phyloP scores from a whole-genome alignment of 2,888 invertebrate genomes.

The Myopa testacea region DNA sequence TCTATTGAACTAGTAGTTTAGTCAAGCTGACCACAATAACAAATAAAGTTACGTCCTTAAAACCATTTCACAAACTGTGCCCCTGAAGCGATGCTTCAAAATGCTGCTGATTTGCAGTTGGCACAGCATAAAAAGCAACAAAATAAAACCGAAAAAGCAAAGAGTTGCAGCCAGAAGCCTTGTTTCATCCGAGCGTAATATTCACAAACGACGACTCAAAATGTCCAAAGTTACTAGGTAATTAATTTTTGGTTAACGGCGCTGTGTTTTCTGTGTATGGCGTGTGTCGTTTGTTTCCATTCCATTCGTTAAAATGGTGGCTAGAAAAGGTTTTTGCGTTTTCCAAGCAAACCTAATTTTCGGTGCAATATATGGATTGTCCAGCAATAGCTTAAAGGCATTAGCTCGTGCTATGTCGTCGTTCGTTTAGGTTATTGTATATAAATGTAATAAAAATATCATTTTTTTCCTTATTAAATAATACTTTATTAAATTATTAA shows the following conservation, averaged over 20 bases:
- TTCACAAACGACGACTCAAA: neutral
- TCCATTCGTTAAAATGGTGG: too few species aligned
- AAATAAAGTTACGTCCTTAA: neutral
- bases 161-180: neutral
- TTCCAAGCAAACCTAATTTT: too few species aligned
- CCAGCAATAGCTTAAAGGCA: too few species aligned
- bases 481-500: too few species aligned
- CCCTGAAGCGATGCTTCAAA: neutral
- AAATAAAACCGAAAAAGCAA: neutral
- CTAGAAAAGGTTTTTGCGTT: too few species aligned
- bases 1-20: too few species aligned
- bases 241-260: conserved; percentile 26
- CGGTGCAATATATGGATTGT: too few species aligned
- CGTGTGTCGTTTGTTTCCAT: too few species aligned
- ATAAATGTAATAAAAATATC: too few species aligned
- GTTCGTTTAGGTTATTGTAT: too few species aligned
- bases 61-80: neutral
- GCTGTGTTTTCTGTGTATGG: neutral
- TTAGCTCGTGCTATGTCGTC: too few species aligned
- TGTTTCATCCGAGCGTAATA: neutral
- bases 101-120: neutral
- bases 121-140: neutral
- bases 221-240: conserved; percentile 11
- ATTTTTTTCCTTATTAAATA: neutral
- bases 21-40: neutral